A percentile compares a stretch with the other conserved stretches of the same genome.
phyloP scores from a whole-genome alignment of 2,113 vertebrate species.

The Melanostigma gelatinosum region DNA sequence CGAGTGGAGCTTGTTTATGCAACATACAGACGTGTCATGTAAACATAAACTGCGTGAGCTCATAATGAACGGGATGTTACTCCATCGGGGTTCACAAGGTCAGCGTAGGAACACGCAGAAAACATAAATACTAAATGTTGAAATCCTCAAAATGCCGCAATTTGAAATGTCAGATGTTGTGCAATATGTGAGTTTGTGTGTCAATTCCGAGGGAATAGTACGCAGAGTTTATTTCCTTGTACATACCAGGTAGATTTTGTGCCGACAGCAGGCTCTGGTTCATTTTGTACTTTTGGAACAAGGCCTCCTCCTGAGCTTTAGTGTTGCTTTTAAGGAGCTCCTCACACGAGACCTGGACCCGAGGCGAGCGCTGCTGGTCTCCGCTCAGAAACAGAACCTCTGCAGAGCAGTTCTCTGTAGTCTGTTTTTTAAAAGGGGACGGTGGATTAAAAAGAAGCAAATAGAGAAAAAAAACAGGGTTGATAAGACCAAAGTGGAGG shows the following conservation, averaged over 20 bases:
- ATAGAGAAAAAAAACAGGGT: background rate
- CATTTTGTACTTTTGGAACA: constrained; percentile 85
- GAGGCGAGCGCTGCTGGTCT: constrained; percentile 71
- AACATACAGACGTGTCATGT: background rate
- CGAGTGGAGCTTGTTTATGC: background rate
- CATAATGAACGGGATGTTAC: background rate
- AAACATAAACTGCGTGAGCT: background rate
- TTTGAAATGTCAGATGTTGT: background rate
- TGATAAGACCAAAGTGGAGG: background rate
- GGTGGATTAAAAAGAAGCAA: background rate
- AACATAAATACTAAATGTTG: constrained; percentile 1
- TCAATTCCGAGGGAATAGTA: background rate
- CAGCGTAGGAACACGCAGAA: background rate
- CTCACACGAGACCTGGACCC: constrained; percentile 83
- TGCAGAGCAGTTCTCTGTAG: constrained; percentile 81
- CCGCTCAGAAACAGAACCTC: constrained; percentile 85
- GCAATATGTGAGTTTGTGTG: constrained; percentile 4
- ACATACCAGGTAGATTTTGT: constrained; percentile 88
- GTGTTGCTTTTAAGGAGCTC: constrained; percentile 80
- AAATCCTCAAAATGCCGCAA: constrained; percentile 5
- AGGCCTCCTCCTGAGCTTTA: constrained; percentile 81
- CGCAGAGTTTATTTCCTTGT: background rate
- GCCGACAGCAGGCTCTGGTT: constrained; percentile 77
- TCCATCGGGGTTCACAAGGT: background rate
- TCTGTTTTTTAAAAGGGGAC: background rate